phyloP scores from a whole-genome alignment of 2,888 invertebrate genomes.

The Ophion slaviceki region DNA sequence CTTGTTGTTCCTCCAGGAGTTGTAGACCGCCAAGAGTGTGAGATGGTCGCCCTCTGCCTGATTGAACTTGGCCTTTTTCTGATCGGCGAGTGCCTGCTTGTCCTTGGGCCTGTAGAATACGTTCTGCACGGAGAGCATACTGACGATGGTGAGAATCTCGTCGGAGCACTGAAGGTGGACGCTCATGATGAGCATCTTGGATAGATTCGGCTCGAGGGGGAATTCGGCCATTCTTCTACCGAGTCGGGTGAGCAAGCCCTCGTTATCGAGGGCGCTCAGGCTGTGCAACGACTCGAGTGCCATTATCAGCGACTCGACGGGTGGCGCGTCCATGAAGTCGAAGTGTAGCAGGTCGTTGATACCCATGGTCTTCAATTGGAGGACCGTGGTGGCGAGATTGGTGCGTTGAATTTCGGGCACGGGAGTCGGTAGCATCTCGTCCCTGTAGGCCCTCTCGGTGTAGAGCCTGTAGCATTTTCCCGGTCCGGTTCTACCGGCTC shows the following conservation, averaged over 20 bases:
- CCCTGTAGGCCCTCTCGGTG: slow-evolving; percentile 98
- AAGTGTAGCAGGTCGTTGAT: slow-evolving; percentile 99
- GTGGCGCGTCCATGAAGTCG: slow-evolving; percentile 99
- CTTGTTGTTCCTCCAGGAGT: slow-evolving; percentile 99
- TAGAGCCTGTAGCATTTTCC: slow-evolving; percentile 98
- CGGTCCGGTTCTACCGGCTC: slow-evolving; percentile 98
- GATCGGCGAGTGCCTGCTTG: slow-evolving; percentile 98
- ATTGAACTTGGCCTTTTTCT: slow-evolving; percentile 99
- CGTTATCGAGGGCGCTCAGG: slow-evolving; percentile 97
- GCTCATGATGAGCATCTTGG: slow-evolving; percentile 99
- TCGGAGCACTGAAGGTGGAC: slow-evolving; percentile 99
- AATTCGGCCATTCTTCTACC: slow-evolving; percentile 99
- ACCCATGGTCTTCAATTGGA: slow-evolving; percentile 99
- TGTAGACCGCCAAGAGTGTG: slow-evolving; percentile 98
- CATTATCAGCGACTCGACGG: slow-evolving; percentile 98
- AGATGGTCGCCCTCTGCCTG: slow-evolving; percentile 99
- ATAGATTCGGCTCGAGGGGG: slow-evolving; percentile 98
- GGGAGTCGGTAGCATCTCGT: slow-evolving; percentile 99
- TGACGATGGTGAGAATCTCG: slow-evolving; percentile 98
- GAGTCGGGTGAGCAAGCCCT: slow-evolving; percentile 92
- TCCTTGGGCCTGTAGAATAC: slow-evolving; percentile 98
- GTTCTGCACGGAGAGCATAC: slow-evolving; percentile 99
- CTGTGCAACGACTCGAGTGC: slow-evolving; percentile 98
- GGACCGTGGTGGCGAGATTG: slow-evolving; percentile 97
- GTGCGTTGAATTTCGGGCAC: slow-evolving; percentile 99